Evolutionary conservation across 2,888 invertebrate species (phyloP).

Genomic region (Diplazon laetatorius): DNA sequence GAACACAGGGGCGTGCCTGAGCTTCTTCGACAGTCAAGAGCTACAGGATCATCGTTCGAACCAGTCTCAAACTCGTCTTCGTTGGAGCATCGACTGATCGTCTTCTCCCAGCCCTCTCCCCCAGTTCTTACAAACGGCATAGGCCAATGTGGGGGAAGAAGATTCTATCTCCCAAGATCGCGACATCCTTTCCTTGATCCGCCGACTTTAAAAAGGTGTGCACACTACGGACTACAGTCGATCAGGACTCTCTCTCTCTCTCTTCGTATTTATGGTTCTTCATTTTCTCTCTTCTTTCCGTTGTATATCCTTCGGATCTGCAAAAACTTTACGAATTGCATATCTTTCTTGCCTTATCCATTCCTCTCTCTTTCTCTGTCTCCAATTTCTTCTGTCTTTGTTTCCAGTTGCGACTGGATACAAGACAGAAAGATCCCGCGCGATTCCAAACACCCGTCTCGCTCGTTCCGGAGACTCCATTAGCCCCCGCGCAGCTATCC

Average conservation of each 20-base stretch:
- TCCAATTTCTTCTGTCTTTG: slow-evolving; percentile 7
- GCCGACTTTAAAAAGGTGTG: slow-evolving; percentile 70
- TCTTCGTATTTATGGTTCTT: too few relatives aligned
- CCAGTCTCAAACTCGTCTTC: neutral
- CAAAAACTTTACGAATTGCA: slow-evolving; percentile 2
- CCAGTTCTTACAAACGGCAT: neutral
- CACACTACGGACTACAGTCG: neutral
- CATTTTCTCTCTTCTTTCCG: slow-evolving; percentile 6
- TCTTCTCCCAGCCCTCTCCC: slow-evolving; percentile 3
- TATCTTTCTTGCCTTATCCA: slow-evolving; percentile 12
- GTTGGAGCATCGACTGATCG: neutral
- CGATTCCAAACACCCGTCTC: slow-evolving; percentile 60
- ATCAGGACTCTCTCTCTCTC: neutral
- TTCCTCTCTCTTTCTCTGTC: slow-evolving; percentile 3
- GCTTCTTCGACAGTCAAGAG: neutral
- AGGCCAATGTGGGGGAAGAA: slow-evolving; percentile 36
- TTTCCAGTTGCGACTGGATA: slow-evolving; percentile 19
- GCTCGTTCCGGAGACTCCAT: slow-evolving; percentile 56
- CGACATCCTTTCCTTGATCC: slow-evolving; percentile 80
- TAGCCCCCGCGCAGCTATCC: slow-evolving; percentile 44
- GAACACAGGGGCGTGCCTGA: slow-evolving; percentile 58
- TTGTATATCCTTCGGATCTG: neutral
- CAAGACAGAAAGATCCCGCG: slow-evolving; percentile 58
- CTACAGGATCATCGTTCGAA: neutral
- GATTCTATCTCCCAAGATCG: slow-evolving; percentile 78